A percentile compares a stretch with the other conserved stretches of the same genome.
phyloP scores from a whole-genome alignment of 2,888 invertebrate genomes.

The Digitonthophagus gazella region DNA sequence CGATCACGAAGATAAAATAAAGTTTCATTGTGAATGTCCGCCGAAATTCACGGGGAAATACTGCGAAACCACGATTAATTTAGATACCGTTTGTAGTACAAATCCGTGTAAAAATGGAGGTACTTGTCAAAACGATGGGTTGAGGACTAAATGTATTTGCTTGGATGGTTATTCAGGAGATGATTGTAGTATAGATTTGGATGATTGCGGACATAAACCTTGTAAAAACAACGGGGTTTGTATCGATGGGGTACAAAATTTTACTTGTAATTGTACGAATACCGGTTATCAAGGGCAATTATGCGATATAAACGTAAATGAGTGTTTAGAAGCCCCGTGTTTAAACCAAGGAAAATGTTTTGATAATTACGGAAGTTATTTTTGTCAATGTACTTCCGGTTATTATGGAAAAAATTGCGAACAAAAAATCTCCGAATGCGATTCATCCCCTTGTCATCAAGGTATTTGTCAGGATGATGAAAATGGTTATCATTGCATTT shows the following conservation, averaged over 20 bases:
- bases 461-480: slow-evolving; percentile 61
- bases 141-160: slow-evolving; percentile 49
- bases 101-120: slow-evolving; percentile 80
- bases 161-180: slow-evolving; percentile 63
- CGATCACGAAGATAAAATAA: slow-evolving; percentile 58
- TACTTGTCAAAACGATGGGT: slow-evolving; percentile 65
- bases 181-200: slow-evolving; percentile 70
- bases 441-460: slow-evolving; percentile 61
- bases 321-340: slow-evolving; percentile 71
- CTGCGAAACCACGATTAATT: slow-evolving; percentile 72
- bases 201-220: slow-evolving; percentile 71
- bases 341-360: slow-evolving; percentile 74
- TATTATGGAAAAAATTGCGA: slow-evolving; percentile 80
- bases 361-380: slow-evolving; percentile 77
- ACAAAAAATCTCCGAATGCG: slow-evolving; percentile 58
- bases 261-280: slow-evolving; percentile 72
- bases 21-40: slow-evolving; percentile 71
- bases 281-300: slow-evolving; percentile 74
- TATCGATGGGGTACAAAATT: slow-evolving; percentile 70
- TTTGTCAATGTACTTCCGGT: slow-evolving; percentile 76
- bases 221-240: slow-evolving; percentile 66
- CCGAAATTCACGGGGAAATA: slow-evolving; percentile 65
- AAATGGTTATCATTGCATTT: slow-evolving; percentile 57
- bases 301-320: slow-evolving; percentile 78
- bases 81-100: slow-evolving; percentile 69